Conservation (phyloP, 2,797 vertebrate species). For the Coranthus polyacanthus region DNA sequence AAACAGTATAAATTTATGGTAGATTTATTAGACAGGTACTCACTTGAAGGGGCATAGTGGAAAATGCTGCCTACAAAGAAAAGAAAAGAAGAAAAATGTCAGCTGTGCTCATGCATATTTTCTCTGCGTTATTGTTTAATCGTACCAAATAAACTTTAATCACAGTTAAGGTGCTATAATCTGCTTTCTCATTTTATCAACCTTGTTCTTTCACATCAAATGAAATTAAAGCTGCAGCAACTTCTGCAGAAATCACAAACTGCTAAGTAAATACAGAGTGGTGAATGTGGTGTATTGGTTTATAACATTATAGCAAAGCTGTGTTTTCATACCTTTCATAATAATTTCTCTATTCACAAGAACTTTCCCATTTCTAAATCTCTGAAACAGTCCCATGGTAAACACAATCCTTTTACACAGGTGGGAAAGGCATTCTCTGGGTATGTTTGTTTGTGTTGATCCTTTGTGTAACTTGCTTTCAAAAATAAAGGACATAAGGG, state of each 20-base stretch:
- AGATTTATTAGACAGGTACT: neutral
- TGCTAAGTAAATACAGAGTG: neutral
- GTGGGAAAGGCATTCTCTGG: conserved; percentile 57
- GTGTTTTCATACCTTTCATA: conserved; percentile 13
- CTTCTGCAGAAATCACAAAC: neutral
- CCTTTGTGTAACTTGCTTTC: conserved; percentile 67
- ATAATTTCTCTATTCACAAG: neutral
- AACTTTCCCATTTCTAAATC: conserved; percentile 46
- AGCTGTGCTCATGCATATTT: neutral
- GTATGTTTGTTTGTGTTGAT: conserved; percentile 65
- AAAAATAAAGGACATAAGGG: conserved; percentile 72
- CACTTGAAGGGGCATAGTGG: neutral
- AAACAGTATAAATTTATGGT: neutral
- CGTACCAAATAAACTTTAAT: neutral
- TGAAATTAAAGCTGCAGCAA: neutral
- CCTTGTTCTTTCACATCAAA: neutral
- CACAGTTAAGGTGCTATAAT: neutral
- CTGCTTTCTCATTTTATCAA: neutral
- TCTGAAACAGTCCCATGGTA: conserved; percentile 35
- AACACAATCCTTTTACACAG: conserved; percentile 61
- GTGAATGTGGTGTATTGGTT: neutral
- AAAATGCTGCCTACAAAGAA: neutral
- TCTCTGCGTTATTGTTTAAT: neutral
- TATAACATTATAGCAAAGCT: conserved; percentile 6
- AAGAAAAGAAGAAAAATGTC: neutral